Evolutionary conservation across 1,140 invertebrate genomes (phyloP).

Genomic region (Heliothis subflexa): DNA sequence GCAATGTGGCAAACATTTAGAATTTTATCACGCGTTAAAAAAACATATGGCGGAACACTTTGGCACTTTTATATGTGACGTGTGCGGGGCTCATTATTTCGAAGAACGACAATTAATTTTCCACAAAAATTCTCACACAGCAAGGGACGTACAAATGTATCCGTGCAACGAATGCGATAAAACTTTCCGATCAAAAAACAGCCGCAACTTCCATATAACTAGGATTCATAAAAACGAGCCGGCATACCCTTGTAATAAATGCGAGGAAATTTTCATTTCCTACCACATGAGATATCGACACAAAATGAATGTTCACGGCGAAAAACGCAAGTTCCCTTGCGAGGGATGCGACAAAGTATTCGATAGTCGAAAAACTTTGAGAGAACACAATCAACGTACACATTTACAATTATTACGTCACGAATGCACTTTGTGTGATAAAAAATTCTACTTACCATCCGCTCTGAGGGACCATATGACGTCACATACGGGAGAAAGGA

Average conservation of each 20-base stretch:
- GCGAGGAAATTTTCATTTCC: constrained; percentile 73
- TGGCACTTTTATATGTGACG: constrained; percentile 75
- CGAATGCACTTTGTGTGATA: constrained; percentile 75
- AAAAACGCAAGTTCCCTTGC: constrained; percentile 73
- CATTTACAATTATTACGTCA: constrained; percentile 75
- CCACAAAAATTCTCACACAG: constrained; percentile 38
- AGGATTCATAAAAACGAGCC: constrained; percentile 78
- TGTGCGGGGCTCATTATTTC: constrained; percentile 67
- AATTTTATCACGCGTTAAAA: constrained; percentile 73
- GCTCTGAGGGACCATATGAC: constrained; percentile 79
- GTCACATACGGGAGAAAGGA: constrained; percentile 76
- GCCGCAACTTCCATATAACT: constrained; percentile 66
- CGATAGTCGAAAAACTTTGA: constrained; percentile 72
- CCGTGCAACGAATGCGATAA: constrained; percentile 76
- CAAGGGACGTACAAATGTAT: background rate
- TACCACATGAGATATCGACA: constrained; percentile 74
- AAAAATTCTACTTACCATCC: constrained; percentile 76
- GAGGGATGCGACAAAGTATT: constrained; percentile 78
- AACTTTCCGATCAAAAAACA: constrained; percentile 75
- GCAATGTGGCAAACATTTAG: constrained; percentile 62
- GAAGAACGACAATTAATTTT: constrained; percentile 43
- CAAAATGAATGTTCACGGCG: constrained; percentile 76
- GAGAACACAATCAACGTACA: constrained; percentile 73
- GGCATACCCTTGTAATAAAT: constrained; percentile 76
- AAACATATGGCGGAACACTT: constrained; percentile 80